Conservation (phyloP, 2,797 vertebrate species). For the Microctenopoma lineatum region DNA sequence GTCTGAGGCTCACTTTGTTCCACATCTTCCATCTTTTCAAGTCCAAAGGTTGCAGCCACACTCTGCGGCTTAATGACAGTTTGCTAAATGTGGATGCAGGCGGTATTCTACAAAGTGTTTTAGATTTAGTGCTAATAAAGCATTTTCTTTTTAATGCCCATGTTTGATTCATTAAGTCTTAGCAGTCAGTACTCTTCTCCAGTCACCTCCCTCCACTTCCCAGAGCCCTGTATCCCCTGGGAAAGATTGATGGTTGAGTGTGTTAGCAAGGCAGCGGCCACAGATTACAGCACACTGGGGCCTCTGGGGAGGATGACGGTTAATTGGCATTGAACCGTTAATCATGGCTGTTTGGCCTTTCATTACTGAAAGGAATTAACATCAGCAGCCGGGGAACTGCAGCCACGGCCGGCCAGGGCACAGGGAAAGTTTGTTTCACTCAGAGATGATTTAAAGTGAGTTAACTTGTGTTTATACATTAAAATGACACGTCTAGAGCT, state of each 20-base stretch:
- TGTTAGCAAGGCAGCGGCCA: slow-evolving; percentile 59
- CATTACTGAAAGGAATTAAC: slow-evolving; percentile 75
- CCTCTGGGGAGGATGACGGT: slow-evolving; percentile 66
- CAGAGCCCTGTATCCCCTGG: slow-evolving; percentile 41
- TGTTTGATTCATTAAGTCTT: slow-evolving; percentile 59
- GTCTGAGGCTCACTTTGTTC: slow-evolving; percentile 8
- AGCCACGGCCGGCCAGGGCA: slow-evolving; percentile 36
- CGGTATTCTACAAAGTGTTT: slow-evolving; percentile 26
- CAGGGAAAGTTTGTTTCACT: slow-evolving; percentile 61
- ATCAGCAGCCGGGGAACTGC: slow-evolving; percentile 59
- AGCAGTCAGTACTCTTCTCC: slow-evolving; percentile 14
- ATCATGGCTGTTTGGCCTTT: slow-evolving; percentile 67
- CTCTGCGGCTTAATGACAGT: slow-evolving; percentile 4
- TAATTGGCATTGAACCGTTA: slow-evolving; percentile 81
- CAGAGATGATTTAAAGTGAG: slow-evolving; percentile 32
- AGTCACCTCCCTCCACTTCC: slow-evolving; percentile 37
- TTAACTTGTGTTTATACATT: not conserved
- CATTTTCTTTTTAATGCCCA: slow-evolving; percentile 29
- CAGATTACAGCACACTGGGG: slow-evolving; percentile 66
- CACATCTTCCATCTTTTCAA: slow-evolving; percentile 16
- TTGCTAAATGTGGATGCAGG: not conserved
- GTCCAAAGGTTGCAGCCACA: slow-evolving; percentile 13
- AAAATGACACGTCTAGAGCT: not conserved
- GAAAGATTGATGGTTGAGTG: slow-evolving; percentile 63
- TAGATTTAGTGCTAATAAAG: slow-evolving; percentile 24